Percentiles rank a stretch among this genome's conserved stretches.
Conservation (phyloP, 2,797 vertebrate genomes). For the Limosa lapponica region DNA sequence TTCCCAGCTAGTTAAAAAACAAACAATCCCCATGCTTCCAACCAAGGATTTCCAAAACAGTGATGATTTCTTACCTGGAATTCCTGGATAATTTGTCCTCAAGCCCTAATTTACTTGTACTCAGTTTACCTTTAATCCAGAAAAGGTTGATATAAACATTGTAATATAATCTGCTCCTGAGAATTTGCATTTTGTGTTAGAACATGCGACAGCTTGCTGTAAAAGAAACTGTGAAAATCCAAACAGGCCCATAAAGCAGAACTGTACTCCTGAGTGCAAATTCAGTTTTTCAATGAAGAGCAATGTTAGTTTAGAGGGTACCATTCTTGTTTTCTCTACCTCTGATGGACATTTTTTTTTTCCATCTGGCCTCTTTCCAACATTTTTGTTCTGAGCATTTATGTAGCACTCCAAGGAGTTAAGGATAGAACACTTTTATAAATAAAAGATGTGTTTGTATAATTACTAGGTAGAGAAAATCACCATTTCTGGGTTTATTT, state of each 20-base stretch:
- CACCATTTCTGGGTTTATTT: background rate
- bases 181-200: background rate
- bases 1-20: background rate
- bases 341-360: conserved; percentile 13
- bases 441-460: conserved; percentile 39
- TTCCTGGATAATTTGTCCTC: background rate
- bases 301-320: background rate
- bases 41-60: background rate
- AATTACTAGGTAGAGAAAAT: conserved; percentile 36
- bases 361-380: conserved; percentile 7
- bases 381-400: conserved; percentile 23
- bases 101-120: background rate
- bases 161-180: background rate
- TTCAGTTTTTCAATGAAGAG: background rate
- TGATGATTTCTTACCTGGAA: background rate
- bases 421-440: conserved; percentile 24
- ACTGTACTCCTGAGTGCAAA: background rate
- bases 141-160: background rate
- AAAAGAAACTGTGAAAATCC: background rate
- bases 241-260: background rate
- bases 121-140: background rate
- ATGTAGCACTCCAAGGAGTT: background rate
- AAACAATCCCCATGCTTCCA: background rate
- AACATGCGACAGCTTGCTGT: background rate
- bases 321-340: background rate